A percentile compares a stretch with the other conserved stretches of the same genome.
Conservation (phyloP, 2,888 invertebrate species). For the Augiades crinisus region DNA sequence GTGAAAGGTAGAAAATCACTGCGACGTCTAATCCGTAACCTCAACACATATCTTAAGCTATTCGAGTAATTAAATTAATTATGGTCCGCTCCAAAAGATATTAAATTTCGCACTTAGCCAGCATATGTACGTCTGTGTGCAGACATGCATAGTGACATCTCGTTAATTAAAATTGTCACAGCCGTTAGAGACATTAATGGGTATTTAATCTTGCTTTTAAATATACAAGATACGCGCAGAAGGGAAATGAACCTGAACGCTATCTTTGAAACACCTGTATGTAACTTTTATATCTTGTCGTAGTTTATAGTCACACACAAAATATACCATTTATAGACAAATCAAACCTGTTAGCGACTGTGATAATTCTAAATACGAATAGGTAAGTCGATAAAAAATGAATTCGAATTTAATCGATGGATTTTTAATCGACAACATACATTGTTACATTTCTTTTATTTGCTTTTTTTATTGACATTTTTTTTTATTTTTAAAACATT, state of each 20-base stretch:
- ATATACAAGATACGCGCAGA: not conserved
- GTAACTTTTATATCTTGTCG: not conserved
- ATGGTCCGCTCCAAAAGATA: not conserved
- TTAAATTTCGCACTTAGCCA: slow-evolving; percentile 17
- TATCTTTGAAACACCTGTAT: not conserved
- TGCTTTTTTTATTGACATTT: too few relatives aligned
- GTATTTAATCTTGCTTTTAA: slow-evolving; percentile 14
- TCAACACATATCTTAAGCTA: not conserved
- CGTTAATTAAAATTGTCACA: slow-evolving; percentile 23
- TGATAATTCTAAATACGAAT: too few relatives aligned
- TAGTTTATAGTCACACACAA: not conserved
- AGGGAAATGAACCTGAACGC: not conserved
- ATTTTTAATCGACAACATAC: too few relatives aligned
- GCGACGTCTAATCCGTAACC: not conserved
- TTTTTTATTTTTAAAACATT: too few relatives aligned
- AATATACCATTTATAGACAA: not conserved
- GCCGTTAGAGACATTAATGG: slow-evolving; percentile 17
- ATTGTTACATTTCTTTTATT: too few relatives aligned
- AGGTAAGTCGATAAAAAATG: too few relatives aligned
- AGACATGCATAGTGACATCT: slow-evolving; percentile 7
- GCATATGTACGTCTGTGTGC: not conserved
- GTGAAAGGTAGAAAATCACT: too few relatives aligned
- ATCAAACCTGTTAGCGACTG: not conserved
- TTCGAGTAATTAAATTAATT: slow-evolving; percentile 8
- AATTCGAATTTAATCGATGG: too few relatives aligned